Percentiles rank a stretch among this genome's conserved stretches.
These are phyloP conservation scores for Drosophila pallidifrons DNA, from an alignment of 1,140 invertebrate genomes.

Conservation along the genomic window DNA sequence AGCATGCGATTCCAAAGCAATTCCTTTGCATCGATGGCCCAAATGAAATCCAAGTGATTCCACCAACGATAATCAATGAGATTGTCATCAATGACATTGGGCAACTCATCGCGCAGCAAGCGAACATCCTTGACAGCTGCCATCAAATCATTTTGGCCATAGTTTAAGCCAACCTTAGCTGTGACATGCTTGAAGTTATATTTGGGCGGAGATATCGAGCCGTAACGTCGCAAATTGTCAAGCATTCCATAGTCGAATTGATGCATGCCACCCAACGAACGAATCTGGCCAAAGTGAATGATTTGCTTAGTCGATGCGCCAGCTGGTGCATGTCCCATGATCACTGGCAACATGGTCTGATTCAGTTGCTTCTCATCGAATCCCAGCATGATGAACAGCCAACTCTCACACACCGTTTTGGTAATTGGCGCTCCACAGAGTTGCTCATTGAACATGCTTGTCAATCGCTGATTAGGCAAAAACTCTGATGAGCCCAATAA, in stretches of 20 bases:
- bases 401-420: neutral
- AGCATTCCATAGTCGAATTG: constrained; percentile 6
- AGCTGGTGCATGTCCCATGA: constrained; percentile 1
- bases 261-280: neutral
- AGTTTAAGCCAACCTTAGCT: constrained; percentile 5
- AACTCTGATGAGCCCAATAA: neutral
- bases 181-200: constrained; percentile 2
- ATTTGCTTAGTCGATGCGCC: neutral
- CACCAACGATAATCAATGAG: constrained; percentile 85
- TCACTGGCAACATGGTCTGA: constrained; percentile 8
- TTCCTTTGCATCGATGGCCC: constrained; percentile 62
- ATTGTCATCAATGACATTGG: constrained; percentile 58
- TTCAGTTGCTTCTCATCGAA: constrained; percentile 10
- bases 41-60: constrained; percentile 87
- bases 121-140: neutral
- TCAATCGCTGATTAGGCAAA: neutral
- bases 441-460: neutral
- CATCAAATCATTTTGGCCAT: constrained; percentile 19
- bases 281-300: neutral
- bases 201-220: neutral
- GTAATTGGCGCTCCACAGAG: neutral
- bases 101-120: neutral
- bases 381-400: constrained; percentile 2
- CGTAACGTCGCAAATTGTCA: neutral
- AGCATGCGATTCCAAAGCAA: neutral